Evolutionary conservation across 2,797 vertebrate species (phyloP).

Genomic region (Hydrophis major): DNA sequence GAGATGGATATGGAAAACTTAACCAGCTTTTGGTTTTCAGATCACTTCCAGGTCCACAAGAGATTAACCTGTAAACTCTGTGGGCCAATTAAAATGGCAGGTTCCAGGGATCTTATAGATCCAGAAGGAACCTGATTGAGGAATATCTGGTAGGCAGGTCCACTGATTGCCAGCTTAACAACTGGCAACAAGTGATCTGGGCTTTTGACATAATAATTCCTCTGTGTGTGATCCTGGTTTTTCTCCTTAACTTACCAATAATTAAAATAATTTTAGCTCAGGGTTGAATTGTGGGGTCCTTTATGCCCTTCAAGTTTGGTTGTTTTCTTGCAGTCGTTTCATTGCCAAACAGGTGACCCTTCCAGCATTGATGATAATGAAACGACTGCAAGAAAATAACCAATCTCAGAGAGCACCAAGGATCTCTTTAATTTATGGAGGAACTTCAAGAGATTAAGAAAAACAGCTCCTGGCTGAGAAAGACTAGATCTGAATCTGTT

Average conservation of each 20-base stretch:
- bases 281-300: not conserved
- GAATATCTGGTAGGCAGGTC: not conserved
- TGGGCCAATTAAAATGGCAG: not conserved
- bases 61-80: not conserved
- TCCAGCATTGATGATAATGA: not conserved
- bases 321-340: not conserved
- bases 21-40: not conserved
- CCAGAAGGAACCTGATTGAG: not conserved
- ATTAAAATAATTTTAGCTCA: not conserved
- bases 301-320: not conserved
- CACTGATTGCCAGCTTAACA: not conserved
- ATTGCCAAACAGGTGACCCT: not conserved
- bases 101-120: not conserved
- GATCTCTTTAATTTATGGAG: not conserved
- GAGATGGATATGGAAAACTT: not conserved
- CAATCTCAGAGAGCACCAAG: not conserved
- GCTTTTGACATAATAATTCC: not conserved
- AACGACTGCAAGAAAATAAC: not conserved
- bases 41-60: not conserved
- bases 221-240: not conserved
- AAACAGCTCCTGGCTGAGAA: not conserved
- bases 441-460: not conserved
- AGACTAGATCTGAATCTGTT: not conserved
- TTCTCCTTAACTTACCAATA: not conserved
- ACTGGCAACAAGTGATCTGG: not conserved